Conservation (phyloP, 2,797 vertebrate species). For the Rousettus madagascariensis region DNA sequence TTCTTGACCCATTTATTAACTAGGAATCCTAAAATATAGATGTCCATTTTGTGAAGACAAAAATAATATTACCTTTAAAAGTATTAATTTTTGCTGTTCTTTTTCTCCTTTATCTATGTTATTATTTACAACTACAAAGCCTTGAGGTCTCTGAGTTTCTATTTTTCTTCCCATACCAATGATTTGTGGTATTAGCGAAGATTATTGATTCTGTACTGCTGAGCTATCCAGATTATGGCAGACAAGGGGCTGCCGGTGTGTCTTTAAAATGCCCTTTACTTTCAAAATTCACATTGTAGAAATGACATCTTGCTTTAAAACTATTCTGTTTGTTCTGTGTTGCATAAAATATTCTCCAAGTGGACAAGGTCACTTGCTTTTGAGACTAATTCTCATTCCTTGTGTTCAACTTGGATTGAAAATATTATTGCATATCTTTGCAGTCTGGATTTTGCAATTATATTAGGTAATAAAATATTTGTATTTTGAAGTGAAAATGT, state of each 20-base stretch:
- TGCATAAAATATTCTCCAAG: conserved; percentile 30
- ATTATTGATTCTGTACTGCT: conserved; percentile 55
- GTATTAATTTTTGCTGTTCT: neutral
- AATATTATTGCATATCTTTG: conserved; percentile 21
- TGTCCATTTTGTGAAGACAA: neutral
- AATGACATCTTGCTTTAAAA: conserved; percentile 52
- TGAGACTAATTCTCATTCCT: conserved; percentile 43
- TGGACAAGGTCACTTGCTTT: conserved; percentile 19
- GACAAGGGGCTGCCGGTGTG: neutral
- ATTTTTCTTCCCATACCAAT: neutral
- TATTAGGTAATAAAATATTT: neutral
- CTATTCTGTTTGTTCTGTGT: neutral
- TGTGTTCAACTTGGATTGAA: conserved; percentile 19
- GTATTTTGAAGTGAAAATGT: neutral
- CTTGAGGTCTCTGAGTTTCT: neutral
- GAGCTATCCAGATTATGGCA: neutral
- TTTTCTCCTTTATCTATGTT: neutral
- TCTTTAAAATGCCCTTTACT: conserved; percentile 58
- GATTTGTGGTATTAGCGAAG: conserved; percentile 57
- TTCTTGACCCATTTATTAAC: neutral
- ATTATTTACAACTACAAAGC: neutral
- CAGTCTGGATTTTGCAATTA: neutral
- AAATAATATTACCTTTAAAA: neutral
- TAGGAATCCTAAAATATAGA: neutral
- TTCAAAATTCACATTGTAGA: conserved; percentile 57